Evolutionary conservation across 1,140 invertebrate genomes (phyloP).

Genomic region (Brachionus plicatilis): DNA sequence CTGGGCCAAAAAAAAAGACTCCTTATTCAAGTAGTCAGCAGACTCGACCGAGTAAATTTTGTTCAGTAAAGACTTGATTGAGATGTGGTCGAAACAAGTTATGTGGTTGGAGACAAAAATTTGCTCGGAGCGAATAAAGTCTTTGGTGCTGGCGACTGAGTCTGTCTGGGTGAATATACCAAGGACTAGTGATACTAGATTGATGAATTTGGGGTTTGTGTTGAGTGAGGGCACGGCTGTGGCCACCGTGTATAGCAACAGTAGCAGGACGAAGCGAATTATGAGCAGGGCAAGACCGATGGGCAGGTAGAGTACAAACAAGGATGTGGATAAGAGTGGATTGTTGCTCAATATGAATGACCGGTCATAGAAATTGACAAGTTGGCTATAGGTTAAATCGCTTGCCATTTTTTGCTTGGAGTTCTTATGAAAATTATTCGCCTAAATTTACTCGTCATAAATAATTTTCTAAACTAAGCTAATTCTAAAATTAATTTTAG

Average conservation of each 20-base stretch:
- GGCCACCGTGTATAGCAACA: neutral
- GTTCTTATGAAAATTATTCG: neutral
- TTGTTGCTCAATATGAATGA: neutral
- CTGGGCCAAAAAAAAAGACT: neutral
- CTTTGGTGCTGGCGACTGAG: neutral
- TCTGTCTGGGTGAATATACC: neutral
- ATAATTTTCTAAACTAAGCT: neutral
- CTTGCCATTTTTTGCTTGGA: neutral
- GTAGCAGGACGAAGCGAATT: neutral
- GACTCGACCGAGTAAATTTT: neutral
- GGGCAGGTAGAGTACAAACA: neutral
- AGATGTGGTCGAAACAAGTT: neutral
- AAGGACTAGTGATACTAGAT: neutral
- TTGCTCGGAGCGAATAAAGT: neutral
- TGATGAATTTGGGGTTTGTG: neutral
- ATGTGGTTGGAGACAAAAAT: neutral
- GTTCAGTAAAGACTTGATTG: neutral
- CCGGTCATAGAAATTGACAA: neutral
- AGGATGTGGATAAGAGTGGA: neutral
- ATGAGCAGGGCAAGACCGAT: neutral
- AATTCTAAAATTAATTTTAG: conserved; percentile 12
- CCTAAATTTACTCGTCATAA: neutral
- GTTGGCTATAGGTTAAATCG: neutral
- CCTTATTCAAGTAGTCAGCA: neutral
- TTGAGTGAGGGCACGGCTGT: neutral